A percentile compares a stretch with the other conserved stretches of the same genome.
Conservation (phyloP, 2,113 vertebrate species). For the Cololabis saira region DNA sequence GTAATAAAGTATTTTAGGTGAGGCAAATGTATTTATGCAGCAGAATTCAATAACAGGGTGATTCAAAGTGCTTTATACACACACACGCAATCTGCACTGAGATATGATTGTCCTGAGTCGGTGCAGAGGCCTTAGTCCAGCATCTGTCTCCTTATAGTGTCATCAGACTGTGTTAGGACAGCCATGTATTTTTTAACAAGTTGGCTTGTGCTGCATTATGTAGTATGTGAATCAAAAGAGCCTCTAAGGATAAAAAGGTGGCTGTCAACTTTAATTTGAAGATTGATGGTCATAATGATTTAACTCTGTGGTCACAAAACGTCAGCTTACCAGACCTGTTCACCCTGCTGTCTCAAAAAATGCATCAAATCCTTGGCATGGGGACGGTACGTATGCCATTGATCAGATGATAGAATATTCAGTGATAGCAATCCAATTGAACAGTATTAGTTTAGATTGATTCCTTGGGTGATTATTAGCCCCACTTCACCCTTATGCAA, state of each 20-base stretch:
- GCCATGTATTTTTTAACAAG: conserved; percentile 20
- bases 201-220: conserved; percentile 3
- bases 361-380: not conserved
- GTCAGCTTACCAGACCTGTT: not conserved
- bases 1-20: too few species aligned
- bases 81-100: not conserved
- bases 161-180: conserved; percentile 29
- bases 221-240: conserved; percentile 7
- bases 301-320: not conserved
- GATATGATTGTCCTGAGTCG: conserved; percentile 7
- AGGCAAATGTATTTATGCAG: too few species aligned
- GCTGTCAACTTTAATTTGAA: conserved; percentile 22
- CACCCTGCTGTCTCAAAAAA: not conserved
- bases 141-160: conserved; percentile 28
- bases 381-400: too few species aligned
- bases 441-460: too few species aligned
- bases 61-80: too few species aligned
- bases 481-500: too few species aligned
- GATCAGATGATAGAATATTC: too few species aligned
- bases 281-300: not conserved
- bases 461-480: too few species aligned
- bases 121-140: conserved; percentile 25
- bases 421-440: too few species aligned
- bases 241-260: conserved; percentile 8
- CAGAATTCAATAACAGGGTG: too few species aligned